phyloP scores from a whole-genome alignment of 2,888 invertebrate genomes.

The Sepioteuthis lessoniana region DNA sequence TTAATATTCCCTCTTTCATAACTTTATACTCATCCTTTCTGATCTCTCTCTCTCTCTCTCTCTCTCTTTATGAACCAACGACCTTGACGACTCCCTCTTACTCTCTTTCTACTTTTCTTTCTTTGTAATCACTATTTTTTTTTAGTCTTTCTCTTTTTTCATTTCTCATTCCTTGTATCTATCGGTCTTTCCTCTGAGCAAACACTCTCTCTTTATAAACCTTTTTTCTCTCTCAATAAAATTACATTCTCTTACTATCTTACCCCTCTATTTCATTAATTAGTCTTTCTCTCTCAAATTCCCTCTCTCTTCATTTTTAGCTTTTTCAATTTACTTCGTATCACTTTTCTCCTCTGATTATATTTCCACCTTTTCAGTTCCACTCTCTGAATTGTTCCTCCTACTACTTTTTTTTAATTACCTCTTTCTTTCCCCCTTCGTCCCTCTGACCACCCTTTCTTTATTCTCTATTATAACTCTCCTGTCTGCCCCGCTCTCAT shows the following conservation, averaged over 20 bases:
- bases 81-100: neutral
- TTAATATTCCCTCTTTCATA: too few relatives aligned
- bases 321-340: neutral
- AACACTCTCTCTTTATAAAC: constrained; percentile 44
- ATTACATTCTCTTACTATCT: constrained; percentile 36
- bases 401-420: neutral
- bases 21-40: neutral
- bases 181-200: neutral
- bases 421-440: neutral
- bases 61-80: neutral
- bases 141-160: neutral
- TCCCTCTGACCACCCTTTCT: neutral
- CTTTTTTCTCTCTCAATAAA: constrained; percentile 48
- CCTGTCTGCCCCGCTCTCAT: neutral
- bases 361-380: neutral
- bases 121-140: neutral
- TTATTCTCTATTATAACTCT: neutral
- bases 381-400: neutral
- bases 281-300: neutral
- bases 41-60: neutral
- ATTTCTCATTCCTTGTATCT: neutral
- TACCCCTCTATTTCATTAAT: neutral
- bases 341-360: neutral
- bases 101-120: constrained; percentile 15
- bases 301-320: neutral